Conservation (phyloP, 2,113 vertebrate genomes). For the Ranitomeya imitator region DNA sequence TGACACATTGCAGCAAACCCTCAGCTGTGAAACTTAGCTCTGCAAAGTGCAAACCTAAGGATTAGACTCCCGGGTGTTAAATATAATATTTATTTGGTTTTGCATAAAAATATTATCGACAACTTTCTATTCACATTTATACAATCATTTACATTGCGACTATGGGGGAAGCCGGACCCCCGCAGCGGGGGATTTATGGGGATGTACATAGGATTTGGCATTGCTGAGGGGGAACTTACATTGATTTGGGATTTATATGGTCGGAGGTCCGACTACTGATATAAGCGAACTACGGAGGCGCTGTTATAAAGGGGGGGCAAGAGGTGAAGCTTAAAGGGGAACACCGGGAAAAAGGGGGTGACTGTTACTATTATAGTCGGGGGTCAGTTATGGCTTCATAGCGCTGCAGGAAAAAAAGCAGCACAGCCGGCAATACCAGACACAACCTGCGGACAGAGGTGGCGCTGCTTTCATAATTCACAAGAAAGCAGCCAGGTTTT, state of each 20-base stretch:
- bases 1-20: no score
- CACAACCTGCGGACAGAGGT: no score
- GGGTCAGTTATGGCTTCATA: no score
- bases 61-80: neutral
- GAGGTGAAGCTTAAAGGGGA: no score
- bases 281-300: neutral
- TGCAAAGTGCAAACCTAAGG: neutral
- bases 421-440: no score
- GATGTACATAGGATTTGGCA: neutral
- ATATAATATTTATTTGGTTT: slow-evolving; percentile 16
- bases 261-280: neutral
- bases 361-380: no score
- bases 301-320: no score
- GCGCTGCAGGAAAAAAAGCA: no score
- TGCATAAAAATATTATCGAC: neutral
- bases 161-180: neutral
- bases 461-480: no score
- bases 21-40: no score
- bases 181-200: neutral
- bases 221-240: neutral
- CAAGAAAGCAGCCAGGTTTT: no score
- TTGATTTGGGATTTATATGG: neutral
- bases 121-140: slow-evolving; percentile 13
- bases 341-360: no score
- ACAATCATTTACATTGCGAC: neutral